Evolutionary conservation across 1,140 invertebrate genomes (phyloP), one percentile per base, ranked within the genome.

Genomic region (Apis dorsata): DNA sequence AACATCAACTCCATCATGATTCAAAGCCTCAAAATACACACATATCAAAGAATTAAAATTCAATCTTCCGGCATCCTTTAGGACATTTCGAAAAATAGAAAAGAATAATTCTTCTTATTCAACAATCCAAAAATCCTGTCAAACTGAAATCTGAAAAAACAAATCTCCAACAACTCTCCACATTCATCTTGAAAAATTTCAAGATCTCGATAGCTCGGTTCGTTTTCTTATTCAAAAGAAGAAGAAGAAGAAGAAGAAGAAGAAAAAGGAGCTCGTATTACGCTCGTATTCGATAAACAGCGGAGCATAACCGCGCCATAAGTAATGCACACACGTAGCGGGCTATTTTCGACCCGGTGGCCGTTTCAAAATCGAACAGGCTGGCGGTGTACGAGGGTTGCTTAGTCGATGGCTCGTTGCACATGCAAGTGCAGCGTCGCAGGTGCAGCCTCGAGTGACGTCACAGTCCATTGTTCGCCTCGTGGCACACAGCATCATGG

Each of bases 381-480:
- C 71, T 10, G 63, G 15, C 55, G 57, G 15, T 5, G 28, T 55
- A 59, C 57, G 3, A 53, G 28, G 79, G 53, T 63, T 76, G 63
- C 51, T 74, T 34, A 24, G 44, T 66, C 21, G 65, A 44, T 68
- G 65, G 19, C 28, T 49, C 4, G 55, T 11, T 57, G 63, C 63
- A 65, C 66, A 83, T 70, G 59, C 81, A 83, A 68, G 62, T 55
- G 55, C 74, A 17, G 55, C 66, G 72, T 65, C 66, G 76, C 87
- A 88, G 86, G 86, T 88, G 86, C 62, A 88, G 78, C 62, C 78
- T 68, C 63, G 65, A 44, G 28, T 88, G 88, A 85, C 76, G 88
- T 86, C 87, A 84, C 53, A 24, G 11, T 5, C 59, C 79, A 89
- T 89, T 88, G 88, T 88, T 85, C 74, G 65, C 55, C 24, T 51